phyloP scores from a whole-genome alignment of 2,888 invertebrate species.

The Mycalesis mineus region DNA sequence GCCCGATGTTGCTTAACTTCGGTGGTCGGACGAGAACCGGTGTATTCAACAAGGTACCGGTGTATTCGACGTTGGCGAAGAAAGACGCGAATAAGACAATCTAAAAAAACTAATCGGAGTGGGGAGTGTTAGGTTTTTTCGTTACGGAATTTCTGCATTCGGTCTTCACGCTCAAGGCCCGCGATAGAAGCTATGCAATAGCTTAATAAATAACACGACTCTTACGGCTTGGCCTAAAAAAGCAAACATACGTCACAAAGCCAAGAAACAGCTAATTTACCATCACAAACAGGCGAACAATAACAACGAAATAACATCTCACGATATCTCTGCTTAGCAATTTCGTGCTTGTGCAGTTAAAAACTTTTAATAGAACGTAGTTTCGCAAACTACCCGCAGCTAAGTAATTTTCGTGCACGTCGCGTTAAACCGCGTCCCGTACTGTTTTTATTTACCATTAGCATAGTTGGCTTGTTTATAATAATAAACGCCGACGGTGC shows the following conservation, averaged over 20 bases:
- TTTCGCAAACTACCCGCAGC: slow-evolving; percentile 10
- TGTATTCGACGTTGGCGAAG: too few species aligned
- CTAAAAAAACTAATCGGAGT: too few species aligned
- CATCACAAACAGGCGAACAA: not conserved
- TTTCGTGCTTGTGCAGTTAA: not conserved
- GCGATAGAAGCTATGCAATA: too few species aligned
- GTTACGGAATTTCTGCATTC: too few species aligned
- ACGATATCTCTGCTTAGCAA: not conserved
- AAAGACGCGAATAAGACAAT: too few species aligned
- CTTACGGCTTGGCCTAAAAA: too few species aligned
- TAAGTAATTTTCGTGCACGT: slow-evolving; percentile 14
- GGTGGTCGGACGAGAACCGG: slow-evolving; percentile 74
- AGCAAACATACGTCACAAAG: too few species aligned
- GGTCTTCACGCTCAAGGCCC: too few species aligned
- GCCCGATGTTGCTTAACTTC: slow-evolving; percentile 73
- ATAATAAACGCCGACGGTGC: slow-evolving; percentile 13
- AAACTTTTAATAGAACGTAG: slow-evolving; percentile 9
- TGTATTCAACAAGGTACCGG: slow-evolving; percentile 69
- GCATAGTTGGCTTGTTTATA: slow-evolving; percentile 15
- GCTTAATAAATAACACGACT: too few species aligned
- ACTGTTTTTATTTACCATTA: slow-evolving; percentile 13
- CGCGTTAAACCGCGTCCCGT: slow-evolving; percentile 3
- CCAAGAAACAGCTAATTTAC: too few species aligned
- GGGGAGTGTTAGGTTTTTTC: too few species aligned
- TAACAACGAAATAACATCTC: not conserved